Evolutionary conservation across 2,113 vertebrate genomes (phyloP).

Genomic region (Pituophis catenifer): DNA sequence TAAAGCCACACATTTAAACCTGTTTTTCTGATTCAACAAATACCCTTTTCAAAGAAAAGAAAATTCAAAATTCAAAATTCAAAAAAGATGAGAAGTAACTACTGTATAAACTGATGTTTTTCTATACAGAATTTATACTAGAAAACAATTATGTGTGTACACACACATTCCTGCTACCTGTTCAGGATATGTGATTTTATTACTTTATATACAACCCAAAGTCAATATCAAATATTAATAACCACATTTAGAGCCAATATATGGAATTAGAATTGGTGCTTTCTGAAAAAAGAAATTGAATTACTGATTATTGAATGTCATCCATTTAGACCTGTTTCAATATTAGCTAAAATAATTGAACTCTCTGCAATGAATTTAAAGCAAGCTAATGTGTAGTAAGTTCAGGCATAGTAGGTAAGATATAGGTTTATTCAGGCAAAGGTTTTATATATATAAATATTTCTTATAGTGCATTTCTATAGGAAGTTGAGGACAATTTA

Average conservation of each 20-base stretch:
- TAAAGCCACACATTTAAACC: neutral
- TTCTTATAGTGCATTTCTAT: neutral
- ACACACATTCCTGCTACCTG: neutral
- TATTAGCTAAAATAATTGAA: neutral
- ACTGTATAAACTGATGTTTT: neutral
- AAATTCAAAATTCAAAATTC: too few species aligned
- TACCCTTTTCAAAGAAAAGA: neutral
- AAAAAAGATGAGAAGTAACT: neutral
- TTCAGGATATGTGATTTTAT: neutral
- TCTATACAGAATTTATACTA: neutral
- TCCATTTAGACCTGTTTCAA: neutral
- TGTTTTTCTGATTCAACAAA: neutral
- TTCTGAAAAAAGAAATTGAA: neutral
- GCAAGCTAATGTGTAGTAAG: neutral
- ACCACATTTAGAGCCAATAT: neutral
- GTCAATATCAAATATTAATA: neutral
- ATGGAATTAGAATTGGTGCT: constrained; percentile 1
- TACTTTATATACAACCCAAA: neutral
- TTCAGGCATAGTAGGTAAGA: neutral
- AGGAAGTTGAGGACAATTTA: neutral
- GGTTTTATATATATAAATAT: neutral
- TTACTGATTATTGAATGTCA: neutral
- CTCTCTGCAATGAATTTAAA: neutral
- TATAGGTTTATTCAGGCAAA: neutral
- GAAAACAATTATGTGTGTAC: neutral